Evolutionary conservation across 1,140 invertebrate species (phyloP).

Genomic region (Meloidogyne chitwoodi): DNA sequence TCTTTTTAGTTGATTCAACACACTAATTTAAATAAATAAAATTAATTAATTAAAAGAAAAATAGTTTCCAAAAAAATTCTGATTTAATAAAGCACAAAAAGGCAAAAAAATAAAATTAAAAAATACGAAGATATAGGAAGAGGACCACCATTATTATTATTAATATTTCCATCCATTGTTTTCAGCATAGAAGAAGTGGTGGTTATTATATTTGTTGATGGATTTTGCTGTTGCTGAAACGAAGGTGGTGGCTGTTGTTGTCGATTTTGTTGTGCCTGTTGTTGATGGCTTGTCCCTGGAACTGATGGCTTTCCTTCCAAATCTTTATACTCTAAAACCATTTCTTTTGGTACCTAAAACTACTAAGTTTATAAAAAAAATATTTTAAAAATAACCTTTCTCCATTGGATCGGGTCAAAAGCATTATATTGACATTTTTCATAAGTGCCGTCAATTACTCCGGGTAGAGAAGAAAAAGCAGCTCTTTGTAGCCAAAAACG

Average conservation of each 20-base stretch:
- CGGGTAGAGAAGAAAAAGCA: conserved; percentile 39
- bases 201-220: background rate
- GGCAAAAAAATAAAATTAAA: background rate
- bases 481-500: conserved; percentile 97
- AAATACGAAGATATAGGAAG: background rate
- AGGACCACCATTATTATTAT: too few relatives aligned
- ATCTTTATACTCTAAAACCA: conserved; percentile 53
- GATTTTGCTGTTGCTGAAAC: background rate
- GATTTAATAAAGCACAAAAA: background rate
- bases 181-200: background rate
- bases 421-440: conserved; percentile 97
- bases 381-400: conserved; percentile 59
- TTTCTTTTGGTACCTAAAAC: conserved; percentile 49
- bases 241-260: conserved; percentile 1
- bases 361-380: background rate
- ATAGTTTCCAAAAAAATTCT: too few relatives aligned
- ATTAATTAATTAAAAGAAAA: background rate
- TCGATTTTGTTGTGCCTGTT: background rate
- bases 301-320: conserved; percentile 45
- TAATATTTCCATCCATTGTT: too few relatives aligned
- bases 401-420: conserved; percentile 79
- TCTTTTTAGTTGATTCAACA: background rate
- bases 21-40: background rate
- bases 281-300: background rate
- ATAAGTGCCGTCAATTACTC: conserved; percentile 85